Base-by-base conservation (phyloP, 1,140 invertebrate genomes). In the Hermatobates lingyangjiaoensis region DNA sequence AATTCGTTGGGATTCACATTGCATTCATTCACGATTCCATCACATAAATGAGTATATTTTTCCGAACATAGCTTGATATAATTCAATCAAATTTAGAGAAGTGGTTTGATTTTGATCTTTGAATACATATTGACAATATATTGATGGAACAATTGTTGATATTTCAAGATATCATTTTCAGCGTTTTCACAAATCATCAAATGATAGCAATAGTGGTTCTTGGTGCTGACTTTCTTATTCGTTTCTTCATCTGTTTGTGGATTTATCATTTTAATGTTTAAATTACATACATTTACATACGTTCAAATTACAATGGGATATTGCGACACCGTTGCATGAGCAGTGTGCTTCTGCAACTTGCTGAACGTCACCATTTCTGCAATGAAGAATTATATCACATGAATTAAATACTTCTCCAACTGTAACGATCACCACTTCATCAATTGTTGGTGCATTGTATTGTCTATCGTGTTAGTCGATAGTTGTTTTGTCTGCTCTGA, bases 291-390 rank as follows among this genome's bases (percentile, higher is more conserved):
- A 61, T 71, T 62, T 60, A 69, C 62, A 27, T 69, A 67, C 58
- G 65, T 50, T 62, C 63, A 67, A 62, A 68, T 70, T 30, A 72
- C 53, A 18, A 71, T 52, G 5, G 65, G 67, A 62, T 71, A 71
- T 62, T 71, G 67, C 34, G 71, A 56, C 12, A n/a, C 62, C 61
- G 58, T 70, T 65, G 56, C 71, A 69, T 38, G 57, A 61, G 3
- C 63, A 59, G 61, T 72, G 67, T 52, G 63, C 68, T 58, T 70
- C 66, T 10, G 53, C 49, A 42, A 71, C 58, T 57, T 60, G 58
- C 50, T 66, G 55, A 23, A 68, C 42, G 42, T 55, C 27, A 57
- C 53, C 58, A 59, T 61, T 62, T 52, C 63, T 51, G 52, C 59
- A 57, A 54, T 63, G 61, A 60, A 69, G 47, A 30, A 68, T 58